Base-by-base conservation (phyloP, 2,113 vertebrate species). In the Mastomys natalensis region DNA sequence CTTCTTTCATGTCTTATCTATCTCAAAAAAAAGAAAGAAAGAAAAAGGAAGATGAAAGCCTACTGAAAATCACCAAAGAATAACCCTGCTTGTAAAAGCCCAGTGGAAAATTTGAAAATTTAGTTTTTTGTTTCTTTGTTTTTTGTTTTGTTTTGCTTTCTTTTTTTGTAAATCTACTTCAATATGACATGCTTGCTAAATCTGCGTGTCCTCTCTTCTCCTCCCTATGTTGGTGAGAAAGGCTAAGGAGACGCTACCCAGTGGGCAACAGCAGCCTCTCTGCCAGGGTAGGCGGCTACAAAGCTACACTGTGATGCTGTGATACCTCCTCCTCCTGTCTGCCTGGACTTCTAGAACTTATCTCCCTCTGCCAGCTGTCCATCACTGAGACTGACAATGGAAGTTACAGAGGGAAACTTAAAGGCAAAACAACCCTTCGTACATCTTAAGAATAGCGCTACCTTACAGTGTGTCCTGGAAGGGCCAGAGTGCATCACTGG, bases 21-120 rank as follows among this genome's bases (percentile, higher is more conserved):
- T 95, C 95, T 98, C 97, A 92, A 40, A 91, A 29, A 26, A 26
- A 9, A n/a, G n/a, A n/a, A n/a, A n/a, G n/a, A n/a, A n/a, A n/a
- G 45, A 51, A 34, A 72, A 53, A 53, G 51, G 11, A 53, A 12
- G 80, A 95, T 85, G 24, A 72, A 96, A 89, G 26, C 77, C 53
- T 92, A 19, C 78, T 86, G 66, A 80, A 89, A 93, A 74, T 94
- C 29, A 76, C 55, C n/a, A 12, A 89, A 94, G 85, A 93, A 82
- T 93, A 74, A 86, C 62, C 68, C 62, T 92, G 24, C 60, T 77
- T n/a, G n/a, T n/a, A n/a, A 94, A 91, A 77, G 31, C 53, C 74
- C 87, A n/a, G 34, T 74, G 55, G 70, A 87, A 92, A 92, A 37
- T 90, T 77, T 82, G 92, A 92, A 96, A n/a, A n/a, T n/a, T n/a